Conservation (phyloP, 2,888 invertebrate genomes). For the Amaurobius ferox region DNA sequence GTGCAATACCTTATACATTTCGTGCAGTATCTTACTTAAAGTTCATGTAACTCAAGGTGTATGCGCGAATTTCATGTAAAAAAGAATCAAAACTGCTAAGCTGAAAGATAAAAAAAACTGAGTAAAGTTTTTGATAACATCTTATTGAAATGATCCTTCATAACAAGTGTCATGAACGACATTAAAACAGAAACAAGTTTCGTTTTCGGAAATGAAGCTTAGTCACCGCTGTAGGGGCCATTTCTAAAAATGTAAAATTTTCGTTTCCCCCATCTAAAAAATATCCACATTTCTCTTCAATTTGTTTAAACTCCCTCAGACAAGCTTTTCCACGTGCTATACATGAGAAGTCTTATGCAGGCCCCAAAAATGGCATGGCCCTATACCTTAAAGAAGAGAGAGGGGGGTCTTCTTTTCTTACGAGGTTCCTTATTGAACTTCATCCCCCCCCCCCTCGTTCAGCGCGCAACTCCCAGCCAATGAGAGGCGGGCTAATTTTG, state of each 20-base stretch:
- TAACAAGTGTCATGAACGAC: not conserved
- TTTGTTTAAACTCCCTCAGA: constrained; percentile 51
- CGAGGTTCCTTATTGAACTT: constrained; percentile 46
- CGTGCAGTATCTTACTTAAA: too few relatives aligned
- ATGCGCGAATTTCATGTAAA: not conserved
- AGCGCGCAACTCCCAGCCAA: constrained; percentile 43
- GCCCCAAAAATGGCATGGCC: constrained; percentile 63
- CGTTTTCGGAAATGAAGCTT: not conserved
- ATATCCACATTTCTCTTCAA: constrained; percentile 19
- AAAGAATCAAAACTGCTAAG: not conserved
- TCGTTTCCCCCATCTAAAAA: not conserved
- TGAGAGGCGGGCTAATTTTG: constrained; percentile 59
- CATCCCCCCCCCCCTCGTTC: constrained; percentile 22
- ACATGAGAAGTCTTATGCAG: constrained; percentile 58
- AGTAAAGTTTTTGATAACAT: constrained; percentile 1
- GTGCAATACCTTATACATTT: too few relatives aligned
- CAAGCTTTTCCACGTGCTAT: constrained; percentile 21
- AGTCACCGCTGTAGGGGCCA: not conserved
- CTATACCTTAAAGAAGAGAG: constrained; percentile 20
- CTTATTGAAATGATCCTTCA: constrained; percentile 12
- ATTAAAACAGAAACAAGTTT: not conserved
- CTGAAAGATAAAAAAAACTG: not conserved
- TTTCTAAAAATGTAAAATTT: not conserved
- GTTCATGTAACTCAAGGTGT: not conserved
- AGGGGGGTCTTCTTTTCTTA: constrained; percentile 38